phyloP scores from a whole-genome alignment of 1,140 invertebrate genomes.

The Bombyx mori region DNA sequence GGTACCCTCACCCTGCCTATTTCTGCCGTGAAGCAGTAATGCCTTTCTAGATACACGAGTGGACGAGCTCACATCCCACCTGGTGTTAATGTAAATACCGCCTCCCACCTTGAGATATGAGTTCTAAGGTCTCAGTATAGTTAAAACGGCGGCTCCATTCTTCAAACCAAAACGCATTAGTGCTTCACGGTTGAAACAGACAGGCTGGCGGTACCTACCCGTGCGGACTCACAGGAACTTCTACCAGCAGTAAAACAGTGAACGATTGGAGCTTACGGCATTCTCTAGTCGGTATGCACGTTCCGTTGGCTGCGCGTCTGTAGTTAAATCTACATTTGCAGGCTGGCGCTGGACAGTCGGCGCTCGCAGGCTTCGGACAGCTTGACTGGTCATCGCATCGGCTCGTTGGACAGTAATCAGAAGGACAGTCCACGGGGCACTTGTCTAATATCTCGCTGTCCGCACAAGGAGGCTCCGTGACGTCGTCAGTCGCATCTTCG shows the following conservation, averaged over 20 bases:
- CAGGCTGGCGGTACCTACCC: too few relatives aligned
- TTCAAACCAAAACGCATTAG: too few relatives aligned
- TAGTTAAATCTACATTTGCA: constrained; percentile 34
- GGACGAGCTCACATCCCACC: constrained; percentile 1
- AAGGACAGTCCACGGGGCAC: constrained; percentile 19
- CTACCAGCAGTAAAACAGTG: neutral
- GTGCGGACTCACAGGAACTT: too few relatives aligned
- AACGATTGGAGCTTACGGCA: constrained; percentile 34
- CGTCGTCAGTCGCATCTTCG: neutral
- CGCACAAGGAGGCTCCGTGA: neutral
- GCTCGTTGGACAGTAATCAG: constrained; percentile 30
- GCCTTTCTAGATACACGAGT: constrained; percentile 13
- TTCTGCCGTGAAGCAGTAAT: constrained; percentile 17
- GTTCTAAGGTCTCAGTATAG: too few relatives aligned
- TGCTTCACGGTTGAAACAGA: too few relatives aligned
- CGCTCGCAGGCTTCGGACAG: neutral
- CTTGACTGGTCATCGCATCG: constrained; percentile 2
- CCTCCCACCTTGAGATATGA: too few relatives aligned
- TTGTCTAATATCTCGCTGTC: constrained; percentile 18
- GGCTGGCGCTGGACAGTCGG: constrained; percentile 13
- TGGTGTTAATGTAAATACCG: too few relatives aligned
- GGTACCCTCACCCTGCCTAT: constrained; percentile 5
- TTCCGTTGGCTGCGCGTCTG: constrained; percentile 27
- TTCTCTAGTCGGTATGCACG: constrained; percentile 30
- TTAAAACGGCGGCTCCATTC: too few relatives aligned